phyloP scores from a whole-genome alignment of 2,113 vertebrate species.

The Pseudolaguvia tuberculata region DNA sequence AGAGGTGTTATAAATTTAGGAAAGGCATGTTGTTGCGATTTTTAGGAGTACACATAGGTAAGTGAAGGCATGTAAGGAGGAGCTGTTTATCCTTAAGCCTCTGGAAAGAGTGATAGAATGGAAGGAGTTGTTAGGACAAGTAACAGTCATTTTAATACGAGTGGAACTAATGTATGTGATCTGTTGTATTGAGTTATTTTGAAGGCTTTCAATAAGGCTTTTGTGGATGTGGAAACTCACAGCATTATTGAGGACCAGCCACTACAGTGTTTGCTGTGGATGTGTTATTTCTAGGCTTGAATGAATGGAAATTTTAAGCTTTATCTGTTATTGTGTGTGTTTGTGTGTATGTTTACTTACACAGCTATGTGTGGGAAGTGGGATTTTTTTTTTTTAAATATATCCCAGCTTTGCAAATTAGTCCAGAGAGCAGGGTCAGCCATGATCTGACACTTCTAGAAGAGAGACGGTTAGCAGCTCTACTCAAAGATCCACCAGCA shows the following conservation, averaged over 20 bases:
- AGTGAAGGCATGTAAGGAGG: background rate
- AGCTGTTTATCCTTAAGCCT: constrained; percentile 7
- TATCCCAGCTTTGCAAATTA: too few species aligned
- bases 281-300: constrained; percentile 33
- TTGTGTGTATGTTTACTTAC: constrained; percentile 2
- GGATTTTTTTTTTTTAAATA: background rate
- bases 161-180: constrained; percentile 7
- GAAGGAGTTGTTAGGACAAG: background rate
- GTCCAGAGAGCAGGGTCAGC: too few species aligned
- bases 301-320: constrained; percentile 30
- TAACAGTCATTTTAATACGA: background rate
- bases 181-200: background rate
- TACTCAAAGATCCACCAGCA: too few species aligned
- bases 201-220: background rate
- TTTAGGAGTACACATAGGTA: constrained; percentile 14
- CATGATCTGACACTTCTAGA: too few species aligned
- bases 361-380: background rate
- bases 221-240: constrained; percentile 19
- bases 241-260: constrained; percentile 35
- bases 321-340: constrained; percentile 15
- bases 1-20: constrained; percentile 4
- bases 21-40: constrained; percentile 11
- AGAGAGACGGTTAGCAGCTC: too few species aligned
- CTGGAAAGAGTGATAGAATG: constrained; percentile 8
- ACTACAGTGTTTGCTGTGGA: constrained; percentile 31